A percentile compares a stretch with the other conserved stretches of the same genome.
Evolutionary conservation across 2,113 vertebrate genomes (phyloP).

Genomic region (Ivindomyrus marchei): DNA sequence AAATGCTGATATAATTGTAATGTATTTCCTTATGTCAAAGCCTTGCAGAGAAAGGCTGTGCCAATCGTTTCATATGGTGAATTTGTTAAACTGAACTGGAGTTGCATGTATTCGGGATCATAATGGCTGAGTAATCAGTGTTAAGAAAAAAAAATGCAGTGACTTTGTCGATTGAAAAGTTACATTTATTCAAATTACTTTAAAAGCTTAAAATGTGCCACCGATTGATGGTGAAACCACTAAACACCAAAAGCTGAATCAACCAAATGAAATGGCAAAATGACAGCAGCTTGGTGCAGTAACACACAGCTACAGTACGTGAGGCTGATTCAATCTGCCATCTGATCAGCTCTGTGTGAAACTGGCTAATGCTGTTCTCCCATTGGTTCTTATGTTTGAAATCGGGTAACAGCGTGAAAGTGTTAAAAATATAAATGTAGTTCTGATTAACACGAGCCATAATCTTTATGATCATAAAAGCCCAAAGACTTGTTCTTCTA

Average conservation of each 20-base stretch:
- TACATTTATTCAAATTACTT: not conserved
- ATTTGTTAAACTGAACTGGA: not conserved
- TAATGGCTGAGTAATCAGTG: not conserved
- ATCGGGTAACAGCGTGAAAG: not conserved
- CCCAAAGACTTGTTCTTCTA: not conserved
- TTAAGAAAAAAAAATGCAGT: not conserved
- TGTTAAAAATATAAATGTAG: not conserved
- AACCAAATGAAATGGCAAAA: not conserved
- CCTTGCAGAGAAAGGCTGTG: not conserved
- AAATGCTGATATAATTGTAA: not conserved
- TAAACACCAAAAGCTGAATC: not conserved
- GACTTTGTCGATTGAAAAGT: not conserved
- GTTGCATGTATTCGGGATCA: not conserved
- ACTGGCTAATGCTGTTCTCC: not conserved
- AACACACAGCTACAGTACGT: not conserved
- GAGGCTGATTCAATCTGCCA: not conserved
- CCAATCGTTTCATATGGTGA: not conserved
- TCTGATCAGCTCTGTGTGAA: not conserved
- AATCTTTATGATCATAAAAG: not conserved
- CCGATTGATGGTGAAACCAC: not conserved
- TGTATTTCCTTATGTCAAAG: not conserved
- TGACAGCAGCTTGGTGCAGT: not conserved
- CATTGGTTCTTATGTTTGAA: not conserved
- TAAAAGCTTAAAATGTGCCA: not conserved
- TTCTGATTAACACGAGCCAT: not conserved